Base-by-base conservation (phyloP, 2,113 vertebrate genomes). In the Alligator mississippiensis region DNA sequence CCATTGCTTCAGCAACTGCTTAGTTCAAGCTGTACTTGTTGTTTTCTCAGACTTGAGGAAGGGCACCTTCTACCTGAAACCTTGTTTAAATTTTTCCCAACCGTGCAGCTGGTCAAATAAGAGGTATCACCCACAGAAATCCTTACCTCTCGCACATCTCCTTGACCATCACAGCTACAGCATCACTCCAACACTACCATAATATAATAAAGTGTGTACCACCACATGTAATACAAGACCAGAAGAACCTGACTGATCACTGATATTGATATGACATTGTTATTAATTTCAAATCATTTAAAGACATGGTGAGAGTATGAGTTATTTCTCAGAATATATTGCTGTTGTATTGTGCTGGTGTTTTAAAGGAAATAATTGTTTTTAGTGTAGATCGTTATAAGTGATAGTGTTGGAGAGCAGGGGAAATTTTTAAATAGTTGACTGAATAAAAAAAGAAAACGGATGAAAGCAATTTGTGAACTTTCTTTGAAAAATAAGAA, bases 241-340 rank as follows among this genome's bases (percentile, higher is more conserved):
- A 85, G 58, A 77, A 4, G 28, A 60, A 75, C 61, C 24, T 57
- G 11, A 62, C 57, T 88, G 28, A 70, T 11, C 14, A 58, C 22
- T 80, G 22, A 77, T 17, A 88, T 62, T 47, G 62, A 17, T 70
- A 28, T 63, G 82, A 19, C 6, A 27, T n/a, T 82, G 82, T 82
- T 61, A 66, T 38, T n/a, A 10, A 9, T 66, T 82, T 78, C 34
- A 59, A n/a, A 25, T 9, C 4, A 27, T 55, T 62, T 60, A 17
- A 0, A 22, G 61, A 64, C 74, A 61, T 25, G 11, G 0, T 38
- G 38, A 75, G 4, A n/a, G 55, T 34, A 28, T 1, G 3, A 11
- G 18, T 74, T 25, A 25, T 64, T 74, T 47, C 27, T 55, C 6
- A 28, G 28, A 4, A 38, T 34, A 4, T 82, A 25, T 19, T 78